Conservation (phyloP, 92 coral and sea anemone genomes). For the Phymanthus crucifer region DNA sequence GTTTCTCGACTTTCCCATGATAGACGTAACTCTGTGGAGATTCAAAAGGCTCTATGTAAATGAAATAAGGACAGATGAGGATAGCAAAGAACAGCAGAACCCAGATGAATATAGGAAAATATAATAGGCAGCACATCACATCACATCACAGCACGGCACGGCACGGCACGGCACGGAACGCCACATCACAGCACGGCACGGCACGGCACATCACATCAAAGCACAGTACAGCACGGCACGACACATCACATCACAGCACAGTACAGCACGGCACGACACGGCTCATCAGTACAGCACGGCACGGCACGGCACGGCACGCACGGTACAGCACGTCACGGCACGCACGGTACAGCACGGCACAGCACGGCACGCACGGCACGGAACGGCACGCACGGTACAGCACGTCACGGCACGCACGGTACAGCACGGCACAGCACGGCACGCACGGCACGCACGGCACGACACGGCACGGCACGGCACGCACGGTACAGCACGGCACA, state of each 20-base stretch:
- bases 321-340: too few relatives aligned
- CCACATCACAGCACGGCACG: too few relatives aligned
- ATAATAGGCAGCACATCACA: not conserved
- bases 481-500: not conserved
- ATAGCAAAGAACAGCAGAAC: not conserved
- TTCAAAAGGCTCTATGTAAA: not conserved
- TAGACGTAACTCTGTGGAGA: slow-evolving; percentile 4
- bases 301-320: too few relatives aligned
- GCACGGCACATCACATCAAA: too few relatives aligned
- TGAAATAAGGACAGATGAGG: not conserved
- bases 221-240: too few relatives aligned
- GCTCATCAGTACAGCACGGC: too few relatives aligned
- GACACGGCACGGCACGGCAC: not conserved
- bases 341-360: too few relatives aligned
- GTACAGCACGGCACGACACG: too few relatives aligned
- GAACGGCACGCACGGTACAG: not conserved
- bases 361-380: not conserved
- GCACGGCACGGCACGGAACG: too few relatives aligned
- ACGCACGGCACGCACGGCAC: not conserved
- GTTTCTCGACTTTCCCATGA: slow-evolving; percentile 14
- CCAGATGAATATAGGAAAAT: too few relatives aligned
- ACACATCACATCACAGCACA: too few relatives aligned
- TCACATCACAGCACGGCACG: not conserved
- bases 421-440: not conserved
- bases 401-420: not conserved